Evolutionary conservation across 2,797 vertebrate species (phyloP).

Genomic region (Rachycentron canadum): DNA sequence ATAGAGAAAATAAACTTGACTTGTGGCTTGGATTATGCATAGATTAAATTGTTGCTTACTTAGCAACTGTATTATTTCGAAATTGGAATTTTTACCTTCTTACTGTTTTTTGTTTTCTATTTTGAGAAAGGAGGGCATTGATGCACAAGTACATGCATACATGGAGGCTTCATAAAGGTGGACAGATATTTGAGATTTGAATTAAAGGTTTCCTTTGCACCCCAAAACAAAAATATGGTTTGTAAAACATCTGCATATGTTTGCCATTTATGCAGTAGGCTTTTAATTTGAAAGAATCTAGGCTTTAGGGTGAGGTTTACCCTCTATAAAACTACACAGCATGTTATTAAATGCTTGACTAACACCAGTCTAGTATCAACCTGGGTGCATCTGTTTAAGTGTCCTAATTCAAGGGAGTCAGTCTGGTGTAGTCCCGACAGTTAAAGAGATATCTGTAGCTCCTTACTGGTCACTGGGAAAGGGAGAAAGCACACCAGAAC

Average conservation of each 20-base stretch:
- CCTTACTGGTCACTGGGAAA: neutral
- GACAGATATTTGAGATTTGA: neutral
- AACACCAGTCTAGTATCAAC: neutral
- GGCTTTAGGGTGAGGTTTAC: too few relatives aligned
- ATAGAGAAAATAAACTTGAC: neutral
- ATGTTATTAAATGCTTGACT: too few relatives aligned
- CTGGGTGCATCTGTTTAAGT: neutral
- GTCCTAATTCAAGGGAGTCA: neutral
- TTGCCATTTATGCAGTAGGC: neutral
- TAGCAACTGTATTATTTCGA: neutral
- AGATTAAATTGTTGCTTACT: neutral
- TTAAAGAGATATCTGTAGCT: constrained; percentile 20
- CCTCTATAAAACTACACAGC: too few relatives aligned
- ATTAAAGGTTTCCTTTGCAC: neutral
- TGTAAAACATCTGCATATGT: neutral
- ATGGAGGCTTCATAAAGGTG: neutral
- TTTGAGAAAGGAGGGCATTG: too few relatives aligned
- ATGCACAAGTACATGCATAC: neutral
- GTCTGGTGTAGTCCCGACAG: neutral
- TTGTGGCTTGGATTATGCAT: neutral
- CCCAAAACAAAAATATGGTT: neutral
- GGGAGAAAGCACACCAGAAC: constrained; percentile 23
- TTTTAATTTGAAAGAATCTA: neutral
- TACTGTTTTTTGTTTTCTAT: too few relatives aligned
- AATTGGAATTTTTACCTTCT: neutral